Percentiles rank a stretch among this genome's conserved stretches.
Conservation (phyloP, 1,140 invertebrate genomes). For the Trichonephila clavata region DNA sequence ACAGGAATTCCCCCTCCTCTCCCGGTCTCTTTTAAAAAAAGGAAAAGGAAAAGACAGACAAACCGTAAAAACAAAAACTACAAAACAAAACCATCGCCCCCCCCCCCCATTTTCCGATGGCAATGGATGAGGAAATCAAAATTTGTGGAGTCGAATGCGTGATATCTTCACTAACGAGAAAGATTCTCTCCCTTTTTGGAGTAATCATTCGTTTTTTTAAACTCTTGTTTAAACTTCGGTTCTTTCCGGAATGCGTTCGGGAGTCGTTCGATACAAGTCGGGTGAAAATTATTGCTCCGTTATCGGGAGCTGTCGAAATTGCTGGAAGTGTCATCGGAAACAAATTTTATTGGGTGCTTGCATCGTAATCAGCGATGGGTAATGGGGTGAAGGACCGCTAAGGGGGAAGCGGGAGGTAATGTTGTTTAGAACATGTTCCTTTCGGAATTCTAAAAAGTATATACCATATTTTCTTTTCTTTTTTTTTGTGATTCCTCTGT, state of each 20-base stretch:
- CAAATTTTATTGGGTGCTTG: conserved; percentile 11
- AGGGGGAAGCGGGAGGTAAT: background rate
- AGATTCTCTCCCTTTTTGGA: background rate
- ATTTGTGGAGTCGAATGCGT: background rate
- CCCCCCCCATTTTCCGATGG: background rate
- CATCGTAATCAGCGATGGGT: background rate
- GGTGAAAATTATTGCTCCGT: background rate
- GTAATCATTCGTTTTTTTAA: background rate
- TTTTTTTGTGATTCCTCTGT: too few species aligned
- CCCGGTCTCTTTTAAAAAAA: too few species aligned
- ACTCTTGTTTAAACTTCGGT: background rate
- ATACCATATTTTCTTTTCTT: background rate
- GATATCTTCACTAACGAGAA: conserved; percentile 21
- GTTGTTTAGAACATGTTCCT: background rate
- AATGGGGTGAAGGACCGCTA: background rate
- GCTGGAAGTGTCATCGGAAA: background rate
- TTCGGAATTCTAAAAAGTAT: background rate
- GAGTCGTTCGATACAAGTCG: background rate
- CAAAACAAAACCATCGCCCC: background rate
- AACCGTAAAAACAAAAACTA: too few species aligned
- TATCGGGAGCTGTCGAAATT: background rate
- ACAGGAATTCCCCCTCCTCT: background rate
- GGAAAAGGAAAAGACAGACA: too few species aligned
- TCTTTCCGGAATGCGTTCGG: background rate
- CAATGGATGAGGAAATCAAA: background rate